These are phyloP conservation scores for Zhengitettix transpicula DNA, from an alignment of 2,888 invertebrate species.

Conservation along the genomic window DNA sequence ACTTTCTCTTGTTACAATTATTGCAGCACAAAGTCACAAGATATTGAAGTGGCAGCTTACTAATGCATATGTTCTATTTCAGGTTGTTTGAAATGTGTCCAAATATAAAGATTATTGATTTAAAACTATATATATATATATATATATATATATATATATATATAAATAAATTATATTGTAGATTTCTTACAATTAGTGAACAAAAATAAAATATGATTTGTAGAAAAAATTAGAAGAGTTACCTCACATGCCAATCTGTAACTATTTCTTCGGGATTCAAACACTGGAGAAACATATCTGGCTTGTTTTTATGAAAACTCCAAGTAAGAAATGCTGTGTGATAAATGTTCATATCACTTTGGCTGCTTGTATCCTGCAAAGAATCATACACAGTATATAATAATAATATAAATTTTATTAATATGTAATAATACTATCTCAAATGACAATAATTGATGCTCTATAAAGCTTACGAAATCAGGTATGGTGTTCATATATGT, in stretches of 20 bases:
- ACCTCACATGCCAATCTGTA: slow-evolving; percentile 22
- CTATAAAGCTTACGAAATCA: slow-evolving; percentile 25
- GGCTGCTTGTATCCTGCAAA: background rate
- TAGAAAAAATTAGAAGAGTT: slow-evolving; percentile 2
- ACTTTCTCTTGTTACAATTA: too few relatives aligned
- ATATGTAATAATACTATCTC: background rate
- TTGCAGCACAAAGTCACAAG: too few relatives aligned
- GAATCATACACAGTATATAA: background rate
- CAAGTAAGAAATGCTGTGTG: slow-evolving; percentile 42
- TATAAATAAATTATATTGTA: too few relatives aligned
- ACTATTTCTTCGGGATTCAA: slow-evolving; percentile 11
- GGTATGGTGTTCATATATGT: slow-evolving; percentile 43
- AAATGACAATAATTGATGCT: background rate
- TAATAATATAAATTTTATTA: background rate
- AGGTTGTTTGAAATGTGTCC: too few relatives aligned
- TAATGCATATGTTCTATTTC: too few relatives aligned
- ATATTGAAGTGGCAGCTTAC: too few relatives aligned
- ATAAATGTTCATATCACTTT: slow-evolving; percentile 33
- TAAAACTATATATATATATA: too few relatives aligned
- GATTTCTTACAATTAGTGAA: too few relatives aligned
- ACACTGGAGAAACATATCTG: background rate
- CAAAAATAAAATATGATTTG: background rate
- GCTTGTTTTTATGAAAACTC: slow-evolving; percentile 32
- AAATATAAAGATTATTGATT: too few relatives aligned
- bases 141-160: too few relatives aligned